A percentile compares a stretch with the other conserved stretches of the same genome.
phyloP scores from a whole-genome alignment of 2,888 invertebrate genomes.

The Priocnemis perturbator region DNA sequence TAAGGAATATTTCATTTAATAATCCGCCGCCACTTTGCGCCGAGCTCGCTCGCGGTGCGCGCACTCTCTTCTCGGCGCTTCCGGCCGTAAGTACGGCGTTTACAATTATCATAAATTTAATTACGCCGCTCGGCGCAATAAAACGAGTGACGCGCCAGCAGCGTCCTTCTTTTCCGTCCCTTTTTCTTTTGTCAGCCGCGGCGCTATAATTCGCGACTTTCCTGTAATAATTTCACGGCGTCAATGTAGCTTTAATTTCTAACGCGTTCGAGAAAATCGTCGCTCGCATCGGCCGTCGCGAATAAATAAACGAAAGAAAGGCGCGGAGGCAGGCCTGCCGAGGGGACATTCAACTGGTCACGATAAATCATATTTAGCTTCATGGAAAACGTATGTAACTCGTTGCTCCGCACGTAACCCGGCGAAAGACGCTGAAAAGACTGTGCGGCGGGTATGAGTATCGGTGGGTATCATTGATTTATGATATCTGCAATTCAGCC shows the following conservation, averaged over 20 bases:
- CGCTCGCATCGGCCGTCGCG: too few species aligned
- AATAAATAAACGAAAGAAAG: conserved; percentile 2
- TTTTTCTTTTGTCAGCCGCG: neutral
- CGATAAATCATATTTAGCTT: conserved; percentile 57
- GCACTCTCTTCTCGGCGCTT: conserved; percentile 1
- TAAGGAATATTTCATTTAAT: conserved; percentile 55
- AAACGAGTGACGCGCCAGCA: neutral
- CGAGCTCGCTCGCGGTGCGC: conserved; percentile 16
- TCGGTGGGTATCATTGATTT: conserved; percentile 47
- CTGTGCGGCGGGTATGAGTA: conserved; percentile 38
- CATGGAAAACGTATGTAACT: conserved; percentile 46
- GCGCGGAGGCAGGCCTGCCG: conserved; percentile 5
- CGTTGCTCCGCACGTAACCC: conserved; percentile 49
- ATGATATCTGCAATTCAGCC: conserved; percentile 51
- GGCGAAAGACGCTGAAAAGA: conserved; percentile 59
- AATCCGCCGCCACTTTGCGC: conserved; percentile 35
- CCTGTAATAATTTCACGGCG: conserved; percentile 8
- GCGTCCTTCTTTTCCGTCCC: neutral
- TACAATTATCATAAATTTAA: conserved; percentile 36
- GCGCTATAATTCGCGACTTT: neutral
- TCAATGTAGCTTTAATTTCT: conserved; percentile 9
- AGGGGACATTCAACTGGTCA: conserved; percentile 44
- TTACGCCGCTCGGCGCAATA: conserved; percentile 13
- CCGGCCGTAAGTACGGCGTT: conserved; percentile 18
- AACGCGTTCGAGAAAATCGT: neutral